Evolutionary conservation across 2,113 vertebrate species (phyloP), one percentile per base, ranked within the genome.

Genomic region (Fregata magnificens): DNA sequence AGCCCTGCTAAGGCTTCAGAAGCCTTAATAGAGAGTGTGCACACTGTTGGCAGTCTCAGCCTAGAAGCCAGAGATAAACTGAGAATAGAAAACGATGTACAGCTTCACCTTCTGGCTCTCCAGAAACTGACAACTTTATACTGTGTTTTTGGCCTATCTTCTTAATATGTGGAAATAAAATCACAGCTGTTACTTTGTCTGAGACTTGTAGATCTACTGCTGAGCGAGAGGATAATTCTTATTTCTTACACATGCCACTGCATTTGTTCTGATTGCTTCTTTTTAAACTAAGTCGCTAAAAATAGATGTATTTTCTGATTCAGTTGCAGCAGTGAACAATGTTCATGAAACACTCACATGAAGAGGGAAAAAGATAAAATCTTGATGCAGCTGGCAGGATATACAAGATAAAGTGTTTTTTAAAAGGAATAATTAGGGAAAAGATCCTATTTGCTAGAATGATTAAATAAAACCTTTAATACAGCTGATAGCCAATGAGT

Each of bases 101-200:
- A 80, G 21, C 74, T 95, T 96, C 76, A 88, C 55, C 84, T 94
- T 73, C 81, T 90, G 86, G 42, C 55, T 95, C 56, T 83, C 47
- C 66, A 55, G 71, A 77, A 93, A 55, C 26, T 13, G 62, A n/a
- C 16, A 82, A 55, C 19, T 94, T 93, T 72, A 81, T 50, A 24
- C 52, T 11, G 24, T 61, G 29, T 34, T 95, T 86, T 88, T 79
- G 78, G 65, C 72, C 70, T 76, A 42, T 93, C 31, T 95, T 93
- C 71, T 86, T 95, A 91, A 94, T 93, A 95, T 2, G 7, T 47
- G 42, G 91, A 72, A 94, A 73, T 93, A 80, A 90, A 90, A 86
- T 71, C 74, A 78, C 84, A 85, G 93, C 77, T 95, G 86, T 87
- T 91, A 90, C 86, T 90, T 96, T 93, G 79, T 77, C 82, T 90